These are phyloP conservation scores for Syritta pipiens DNA, from an alignment of 2,888 invertebrate genomes.

Conservation along the genomic window DNA sequence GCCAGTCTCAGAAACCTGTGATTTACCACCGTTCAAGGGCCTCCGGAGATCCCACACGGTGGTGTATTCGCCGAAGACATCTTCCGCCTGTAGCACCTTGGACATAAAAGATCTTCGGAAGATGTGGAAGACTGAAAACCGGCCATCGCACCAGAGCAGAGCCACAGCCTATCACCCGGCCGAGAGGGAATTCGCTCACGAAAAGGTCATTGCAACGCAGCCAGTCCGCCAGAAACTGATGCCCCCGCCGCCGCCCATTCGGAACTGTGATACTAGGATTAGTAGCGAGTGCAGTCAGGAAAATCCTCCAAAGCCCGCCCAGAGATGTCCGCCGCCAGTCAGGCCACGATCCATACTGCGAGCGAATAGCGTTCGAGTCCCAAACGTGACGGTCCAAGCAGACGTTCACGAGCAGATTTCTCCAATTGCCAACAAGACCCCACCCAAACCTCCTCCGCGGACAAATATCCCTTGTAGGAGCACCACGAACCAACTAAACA, in stretches of 20 bases:
- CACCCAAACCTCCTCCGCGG: constrained; percentile 69
- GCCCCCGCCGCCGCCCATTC: constrained; percentile 71
- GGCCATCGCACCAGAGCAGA: not conserved
- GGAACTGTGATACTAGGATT: constrained; percentile 74
- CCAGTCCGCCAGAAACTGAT: constrained; percentile 67
- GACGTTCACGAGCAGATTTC: constrained; percentile 32
- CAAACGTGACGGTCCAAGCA: constrained; percentile 36
- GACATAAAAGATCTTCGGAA: constrained; percentile 72
- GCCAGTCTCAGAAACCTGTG: constrained; percentile 70
- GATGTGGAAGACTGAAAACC: constrained; percentile 70
- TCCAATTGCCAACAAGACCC: constrained; percentile 42
- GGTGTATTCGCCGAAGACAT: constrained; percentile 71
- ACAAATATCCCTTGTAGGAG: constrained; percentile 43
- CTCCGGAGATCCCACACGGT: constrained; percentile 78
- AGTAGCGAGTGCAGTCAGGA: constrained; percentile 39
- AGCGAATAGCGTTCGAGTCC: constrained; percentile 73
- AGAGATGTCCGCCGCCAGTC: constrained; percentile 68
- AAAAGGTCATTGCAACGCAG: constrained; percentile 50
- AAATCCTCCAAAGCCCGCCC: constrained; percentile 26
- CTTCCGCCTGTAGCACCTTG: constrained; percentile 70
- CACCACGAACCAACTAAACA: constrained; percentile 38
- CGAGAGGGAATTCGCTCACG: constrained; percentile 22
- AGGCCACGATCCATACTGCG: constrained; percentile 73
- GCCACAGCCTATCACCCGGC: constrained; percentile 1
- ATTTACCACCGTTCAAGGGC: constrained; percentile 72